Evolutionary conservation across 2,113 vertebrate genomes (phyloP).

Genomic region (Bos taurus): DNA sequence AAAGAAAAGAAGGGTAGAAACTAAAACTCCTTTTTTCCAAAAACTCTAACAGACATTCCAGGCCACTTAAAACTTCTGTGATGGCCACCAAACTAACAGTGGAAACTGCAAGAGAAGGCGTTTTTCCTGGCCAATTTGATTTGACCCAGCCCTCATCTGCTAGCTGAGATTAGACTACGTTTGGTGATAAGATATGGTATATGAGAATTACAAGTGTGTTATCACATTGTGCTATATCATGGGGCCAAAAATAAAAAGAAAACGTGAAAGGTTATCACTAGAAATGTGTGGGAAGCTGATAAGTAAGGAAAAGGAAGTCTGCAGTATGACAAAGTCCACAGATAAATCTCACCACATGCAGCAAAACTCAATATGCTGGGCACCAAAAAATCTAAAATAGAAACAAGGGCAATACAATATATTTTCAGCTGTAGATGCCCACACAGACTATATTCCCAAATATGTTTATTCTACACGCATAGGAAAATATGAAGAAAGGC

Average conservation of each 20-base stretch:
- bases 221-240: not conserved
- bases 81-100: not conserved
- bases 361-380: not conserved
- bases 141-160: not conserved
- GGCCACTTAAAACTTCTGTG: not conserved
- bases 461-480: not conserved
- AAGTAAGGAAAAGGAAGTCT: constrained; percentile 49
- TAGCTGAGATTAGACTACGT: constrained; percentile 18
- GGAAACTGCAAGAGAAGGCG: not conserved
- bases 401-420: not conserved
- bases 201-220: not conserved
- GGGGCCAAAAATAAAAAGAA: not conserved
- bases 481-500: not conserved
- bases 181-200: not conserved
- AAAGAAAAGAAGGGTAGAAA: constrained; percentile 18
- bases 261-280: not conserved
- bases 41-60: not conserved
- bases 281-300: constrained; percentile 33
- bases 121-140: constrained; percentile 24
- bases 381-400: not conserved
- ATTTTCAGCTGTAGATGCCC: not conserved
- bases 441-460: not conserved
- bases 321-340: not conserved
- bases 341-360: not conserved
- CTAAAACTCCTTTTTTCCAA: not conserved